Base-by-base conservation (phyloP, 1,140 invertebrate genomes). In the Brevipalpus yothersi region DNA sequence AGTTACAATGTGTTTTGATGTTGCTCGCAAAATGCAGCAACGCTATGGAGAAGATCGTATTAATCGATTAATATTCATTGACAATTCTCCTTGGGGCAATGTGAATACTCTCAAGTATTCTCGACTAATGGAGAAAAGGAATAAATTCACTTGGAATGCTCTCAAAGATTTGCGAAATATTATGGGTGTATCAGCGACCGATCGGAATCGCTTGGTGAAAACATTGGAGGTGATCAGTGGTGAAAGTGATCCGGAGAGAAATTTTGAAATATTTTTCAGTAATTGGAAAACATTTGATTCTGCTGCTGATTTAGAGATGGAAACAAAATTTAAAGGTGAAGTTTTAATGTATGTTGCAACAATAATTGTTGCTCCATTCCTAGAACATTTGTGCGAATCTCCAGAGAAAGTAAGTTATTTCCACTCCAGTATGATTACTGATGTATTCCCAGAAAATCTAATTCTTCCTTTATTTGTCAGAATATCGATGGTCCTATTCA, bases 1-100 rank as follows among this genome's bases (percentile, higher is more conserved):
- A 53, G 82, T 84, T 9, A 79, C 82, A 60, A 80, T 96, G 11
- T 88, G 84, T 5, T 87, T 92, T 68, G 93, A 96, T 74, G 93
- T 97, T 80, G 51, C 51, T 12, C 12, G 43, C 1, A 45, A 45
- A 17, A 45, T 45, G n/a, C 43, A 45, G n/a, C 12, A 12, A 15
- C 43, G 43, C 3, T 17, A 3, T 15, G 43, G 43, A 15, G 12
- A 12, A 45, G 8, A 45, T 45, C 43, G 43, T 4, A 8, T 45
- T 8, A 45, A 45, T 12, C 43, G n/a, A 3, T 3, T 45, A 8
- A 45, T 45, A 2, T 45, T 45, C n/a, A 45, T 45, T 45, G 43
- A 45, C n/a, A 45, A 12, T 15, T 45, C 43, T 12, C 43, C 43
- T 12, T 12, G 12, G n/a, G 43, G 43, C n/a, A 12, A 45, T 15